Evolutionary conservation across 2,888 invertebrate genomes (phyloP).

Genomic region (Parasteatoda lunata): DNA sequence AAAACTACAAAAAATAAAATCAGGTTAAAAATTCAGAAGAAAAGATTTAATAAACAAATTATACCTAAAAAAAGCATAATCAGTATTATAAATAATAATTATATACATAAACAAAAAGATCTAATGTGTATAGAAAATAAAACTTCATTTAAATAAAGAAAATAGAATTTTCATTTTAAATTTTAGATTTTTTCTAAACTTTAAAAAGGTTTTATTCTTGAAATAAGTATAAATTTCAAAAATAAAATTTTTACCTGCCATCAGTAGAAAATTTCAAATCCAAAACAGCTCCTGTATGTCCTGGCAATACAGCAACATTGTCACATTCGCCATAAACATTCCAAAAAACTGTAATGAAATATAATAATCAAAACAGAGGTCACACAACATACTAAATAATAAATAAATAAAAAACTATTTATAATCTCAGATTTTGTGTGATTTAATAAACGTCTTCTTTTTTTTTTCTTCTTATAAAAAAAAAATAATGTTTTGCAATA

Average conservation of each 20-base stretch:
- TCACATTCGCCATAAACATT: conserved; percentile 98
- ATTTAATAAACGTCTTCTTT: too few species aligned
- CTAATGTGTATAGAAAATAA: too few species aligned
- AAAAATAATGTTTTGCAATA: too few species aligned
- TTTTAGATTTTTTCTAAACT: background rate
- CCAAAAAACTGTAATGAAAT: conserved; percentile 82
- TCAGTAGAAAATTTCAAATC: conserved; percentile 80
- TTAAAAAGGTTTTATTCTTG: background rate
- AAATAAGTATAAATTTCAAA: background rate
- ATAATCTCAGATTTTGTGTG: too few species aligned
- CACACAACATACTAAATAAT: too few species aligned
- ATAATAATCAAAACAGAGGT: conserved; percentile 8
- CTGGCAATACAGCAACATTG: conserved; percentile 91
- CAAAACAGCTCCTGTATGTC: conserved; percentile 96
- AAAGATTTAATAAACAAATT: background rate
- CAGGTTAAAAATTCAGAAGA: background rate
- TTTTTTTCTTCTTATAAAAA: too few species aligned
- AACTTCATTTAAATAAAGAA: too few species aligned
- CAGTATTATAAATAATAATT: background rate
- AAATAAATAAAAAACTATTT: too few species aligned
- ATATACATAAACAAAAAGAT: background rate
- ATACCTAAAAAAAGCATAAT: background rate
- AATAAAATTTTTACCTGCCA: conserved; percentile 70
- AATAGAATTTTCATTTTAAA: too few species aligned
- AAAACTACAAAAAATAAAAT: conserved; percentile 75